Base-by-base conservation (phyloP, 53 echinoderm and acorn worm species). In the Henricia sp. region DNA sequence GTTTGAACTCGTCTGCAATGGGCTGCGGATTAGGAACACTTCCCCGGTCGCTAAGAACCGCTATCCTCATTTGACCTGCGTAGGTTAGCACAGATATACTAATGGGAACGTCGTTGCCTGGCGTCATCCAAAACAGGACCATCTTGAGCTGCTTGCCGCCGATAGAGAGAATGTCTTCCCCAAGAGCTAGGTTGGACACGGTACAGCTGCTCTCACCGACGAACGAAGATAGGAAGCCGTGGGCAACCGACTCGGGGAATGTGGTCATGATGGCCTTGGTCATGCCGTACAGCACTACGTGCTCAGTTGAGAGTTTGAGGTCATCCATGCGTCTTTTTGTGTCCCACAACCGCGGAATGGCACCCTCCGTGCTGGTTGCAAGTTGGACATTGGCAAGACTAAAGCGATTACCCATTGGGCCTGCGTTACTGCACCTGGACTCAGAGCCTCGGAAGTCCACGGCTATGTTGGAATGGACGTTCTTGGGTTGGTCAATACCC, bases 321-420 rank as follows among this genome's bases (percentile, higher is more conserved):
- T 90, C 85, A 2, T 77, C 70, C 90, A 90, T 68, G 44, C 76
- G 60, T 0, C 84, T 55, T 43, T 85, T 85, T 35, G 77, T 77
- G 51, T 90, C 85, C 90, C 90, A 90, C 17, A 90, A 59, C 21
- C 90, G 67, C 21, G 90, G 90, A 37, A 90, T 90, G 25, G 90
- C 85, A 8, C 90, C 90, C 54, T 90, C 90, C 24, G 85, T 90
- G 69, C 85, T 74, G 3, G 90, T 90, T 4, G 90, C 69, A 14
- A 90, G 52, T 54, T 58, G 44, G 53, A 77, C 23, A 44, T 62
- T 68, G 25, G 70, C 70, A 13, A 85, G 60, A 2, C 85, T 70
- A 51, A 84, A 90, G 69, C 32, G 40, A 29, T 90, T 76, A 34
- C 85, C 90, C 85, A 90, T 68, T 27, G 68, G 67, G 6, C 77